Percentiles rank a stretch among this genome's conserved stretches.
Evolutionary conservation across 2,113 vertebrate species (phyloP).

Genomic region (Syngnathus typhle): DNA sequence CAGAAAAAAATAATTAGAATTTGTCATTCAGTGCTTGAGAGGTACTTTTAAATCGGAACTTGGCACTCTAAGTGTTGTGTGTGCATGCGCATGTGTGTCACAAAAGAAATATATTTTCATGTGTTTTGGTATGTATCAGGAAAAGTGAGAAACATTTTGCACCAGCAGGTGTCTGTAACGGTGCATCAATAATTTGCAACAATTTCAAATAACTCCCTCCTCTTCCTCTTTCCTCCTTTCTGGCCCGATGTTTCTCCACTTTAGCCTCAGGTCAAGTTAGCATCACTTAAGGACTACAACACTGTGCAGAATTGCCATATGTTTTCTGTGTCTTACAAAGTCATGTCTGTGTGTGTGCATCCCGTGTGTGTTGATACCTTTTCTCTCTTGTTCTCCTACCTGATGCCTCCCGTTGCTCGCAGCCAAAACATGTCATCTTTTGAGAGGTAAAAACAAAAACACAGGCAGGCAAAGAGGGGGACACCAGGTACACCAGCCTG

Average conservation of each 20-base stretch:
- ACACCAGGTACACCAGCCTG: conserved; percentile 57
- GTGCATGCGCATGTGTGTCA: neutral
- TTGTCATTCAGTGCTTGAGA: conserved; percentile 10
- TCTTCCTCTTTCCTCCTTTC: conserved; percentile 20
- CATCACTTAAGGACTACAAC: conserved; percentile 67
- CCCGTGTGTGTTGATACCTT: conserved; percentile 20
- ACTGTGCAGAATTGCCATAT: conserved; percentile 63
- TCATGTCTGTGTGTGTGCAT: conserved; percentile 17
- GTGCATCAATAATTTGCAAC: conserved; percentile 67
- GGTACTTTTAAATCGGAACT: conserved; percentile 45
- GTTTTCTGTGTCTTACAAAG: conserved; percentile 32
- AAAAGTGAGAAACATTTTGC: conserved; percentile 22
- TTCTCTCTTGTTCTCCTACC: conserved; percentile 53
- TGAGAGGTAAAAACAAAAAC: conserved; percentile 66
- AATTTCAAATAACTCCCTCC: conserved; percentile 42
- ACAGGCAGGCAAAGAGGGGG: conserved; percentile 59
- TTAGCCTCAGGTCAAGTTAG: conserved; percentile 69
- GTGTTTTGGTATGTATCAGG: conserved; percentile 12
- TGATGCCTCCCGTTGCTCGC: conserved; percentile 63
- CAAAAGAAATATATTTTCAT: conserved; percentile 14
- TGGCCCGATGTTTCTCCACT: conserved; percentile 39
- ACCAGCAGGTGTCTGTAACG: conserved; percentile 58
- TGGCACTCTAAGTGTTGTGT: conserved; percentile 43
- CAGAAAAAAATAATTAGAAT: conserved; percentile 53
- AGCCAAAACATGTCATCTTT: conserved; percentile 72